Conservation (phyloP, 2,888 invertebrate genomes). For the Smittia aterrima region DNA sequence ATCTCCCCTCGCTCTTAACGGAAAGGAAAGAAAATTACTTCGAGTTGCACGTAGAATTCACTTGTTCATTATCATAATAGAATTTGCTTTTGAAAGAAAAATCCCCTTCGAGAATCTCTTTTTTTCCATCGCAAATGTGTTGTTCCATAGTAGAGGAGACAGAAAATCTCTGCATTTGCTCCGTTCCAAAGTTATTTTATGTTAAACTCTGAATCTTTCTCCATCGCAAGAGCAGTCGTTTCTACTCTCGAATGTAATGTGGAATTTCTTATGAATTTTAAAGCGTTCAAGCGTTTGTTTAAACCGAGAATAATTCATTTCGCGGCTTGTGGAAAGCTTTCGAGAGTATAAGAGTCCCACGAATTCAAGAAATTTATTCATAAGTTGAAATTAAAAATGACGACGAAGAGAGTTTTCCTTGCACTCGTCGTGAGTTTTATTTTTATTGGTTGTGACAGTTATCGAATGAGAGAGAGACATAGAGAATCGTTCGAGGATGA, state of each 20-base stretch:
- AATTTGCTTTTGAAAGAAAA: not conserved
- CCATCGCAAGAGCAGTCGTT: too few relatives aligned
- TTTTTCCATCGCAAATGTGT: too few relatives aligned
- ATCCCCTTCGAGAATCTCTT: too few relatives aligned
- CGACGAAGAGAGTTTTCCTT: not conserved
- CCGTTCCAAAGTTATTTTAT: too few relatives aligned
- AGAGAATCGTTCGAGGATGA: too few relatives aligned
- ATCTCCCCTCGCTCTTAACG: not conserved
- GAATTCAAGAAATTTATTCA: not conserved
- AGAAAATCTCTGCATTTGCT: too few relatives aligned
- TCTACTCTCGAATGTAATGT: too few relatives aligned
- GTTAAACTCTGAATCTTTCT: too few relatives aligned
- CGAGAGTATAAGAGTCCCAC: not conserved
- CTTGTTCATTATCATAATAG: conserved; percentile 10
- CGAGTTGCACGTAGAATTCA: not conserved
- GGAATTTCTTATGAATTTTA: not conserved
- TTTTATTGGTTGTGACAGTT: not conserved
- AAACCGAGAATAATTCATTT: not conserved
- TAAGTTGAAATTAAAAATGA: not conserved
- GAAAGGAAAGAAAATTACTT: not conserved
- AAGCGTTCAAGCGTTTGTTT: not conserved
- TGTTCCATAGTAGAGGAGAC: too few relatives aligned
- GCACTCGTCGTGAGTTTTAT: not conserved
- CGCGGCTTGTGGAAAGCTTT: not conserved
- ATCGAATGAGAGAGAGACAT: not conserved